These are phyloP conservation scores for Crocodylus rhombifer DNA, from an alignment of 2,797 vertebrate genomes.

Conservation along the genomic window DNA sequence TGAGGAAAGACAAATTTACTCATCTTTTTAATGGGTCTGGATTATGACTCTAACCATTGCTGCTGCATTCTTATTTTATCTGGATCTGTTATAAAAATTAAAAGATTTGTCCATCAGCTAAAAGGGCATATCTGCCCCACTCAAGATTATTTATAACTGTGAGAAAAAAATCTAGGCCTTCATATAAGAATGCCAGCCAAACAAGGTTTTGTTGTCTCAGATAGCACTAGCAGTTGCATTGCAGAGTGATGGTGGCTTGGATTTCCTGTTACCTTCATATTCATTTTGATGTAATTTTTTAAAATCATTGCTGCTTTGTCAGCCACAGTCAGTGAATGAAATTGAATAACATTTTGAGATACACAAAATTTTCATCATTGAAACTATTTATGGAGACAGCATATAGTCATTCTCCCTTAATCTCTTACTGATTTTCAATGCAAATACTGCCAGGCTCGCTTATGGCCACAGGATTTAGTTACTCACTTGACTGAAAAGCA, in stretches of 20 bases:
- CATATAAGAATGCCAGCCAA: neutral
- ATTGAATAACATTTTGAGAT: conserved; percentile 58
- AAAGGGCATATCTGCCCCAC: neutral
- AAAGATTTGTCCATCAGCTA: neutral
- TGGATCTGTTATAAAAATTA: neutral
- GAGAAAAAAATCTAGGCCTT: neutral
- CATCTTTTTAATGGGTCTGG: neutral
- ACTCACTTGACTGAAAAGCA: conserved; percentile 79
- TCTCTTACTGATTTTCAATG: conserved; percentile 75
- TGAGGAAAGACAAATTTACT: neutral
- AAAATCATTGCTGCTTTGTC: neutral
- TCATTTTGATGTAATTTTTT: conserved; percentile 14
- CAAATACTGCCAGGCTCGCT: conserved; percentile 73
- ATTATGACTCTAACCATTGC: neutral
- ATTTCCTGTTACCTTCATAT: neutral
- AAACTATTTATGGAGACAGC: conserved; percentile 61
- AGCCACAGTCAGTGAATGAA: conserved; percentile 40
- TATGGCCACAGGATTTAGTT: conserved; percentile 75
- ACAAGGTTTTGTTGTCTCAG: neutral
- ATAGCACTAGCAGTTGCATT: neutral
- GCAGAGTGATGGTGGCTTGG: neutral
- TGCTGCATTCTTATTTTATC: neutral
- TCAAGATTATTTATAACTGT: neutral
- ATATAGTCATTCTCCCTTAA: conserved; percentile 59
- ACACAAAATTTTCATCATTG: conserved; percentile 54